Percentiles rank a stretch among this genome's conserved stretches.
These are phyloP conservation scores for Umimayanthus kanabou DNA, from an alignment of 92 coral and sea anemone genomes.

Conservation along the genomic window DNA sequence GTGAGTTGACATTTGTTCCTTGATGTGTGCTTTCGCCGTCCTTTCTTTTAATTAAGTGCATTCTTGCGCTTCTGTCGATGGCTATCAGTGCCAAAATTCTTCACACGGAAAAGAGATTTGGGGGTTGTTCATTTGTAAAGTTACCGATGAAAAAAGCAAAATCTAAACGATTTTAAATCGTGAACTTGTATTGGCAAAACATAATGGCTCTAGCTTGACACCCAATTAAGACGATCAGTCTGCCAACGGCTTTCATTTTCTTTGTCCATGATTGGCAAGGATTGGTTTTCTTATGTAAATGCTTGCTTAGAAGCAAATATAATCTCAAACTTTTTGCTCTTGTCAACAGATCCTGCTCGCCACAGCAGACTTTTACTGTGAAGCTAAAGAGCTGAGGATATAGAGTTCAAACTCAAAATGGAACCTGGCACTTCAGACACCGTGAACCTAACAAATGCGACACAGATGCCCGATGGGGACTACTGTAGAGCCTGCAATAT, in stretches of 20 bases:
- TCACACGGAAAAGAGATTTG: not conserved
- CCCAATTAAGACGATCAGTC: not conserved
- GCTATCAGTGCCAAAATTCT: not conserved
- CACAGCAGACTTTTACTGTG: not conserved
- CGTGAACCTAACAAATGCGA: slow-evolving; percentile 8
- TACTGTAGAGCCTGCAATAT: slow-evolving; percentile 57
- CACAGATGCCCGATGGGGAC: not conserved
- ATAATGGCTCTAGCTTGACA: not conserved
- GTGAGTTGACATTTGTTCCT: not conserved
- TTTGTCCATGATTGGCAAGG: slow-evolving; percentile 6
- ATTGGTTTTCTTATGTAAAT: slow-evolving; percentile 26
- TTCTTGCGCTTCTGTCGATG: slow-evolving; percentile 4
- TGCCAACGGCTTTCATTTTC: not conserved
- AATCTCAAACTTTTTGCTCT: slow-evolving; percentile 1
- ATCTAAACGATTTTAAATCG: not conserved
- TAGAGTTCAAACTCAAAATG: not conserved
- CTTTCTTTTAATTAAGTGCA: slow-evolving; percentile 37
- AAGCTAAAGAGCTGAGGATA: not conserved
- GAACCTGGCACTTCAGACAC: not conserved
- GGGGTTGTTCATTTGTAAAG: not conserved
- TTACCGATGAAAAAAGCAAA: not conserved
- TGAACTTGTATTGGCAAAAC: not conserved
- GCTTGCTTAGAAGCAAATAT: slow-evolving; percentile 9
- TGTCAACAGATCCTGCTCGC: slow-evolving; percentile 28
- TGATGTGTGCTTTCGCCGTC: slow-evolving; percentile 17